phyloP scores from a whole-genome alignment of 2,113 vertebrate species.

The Tapirus terrestris region DNA sequence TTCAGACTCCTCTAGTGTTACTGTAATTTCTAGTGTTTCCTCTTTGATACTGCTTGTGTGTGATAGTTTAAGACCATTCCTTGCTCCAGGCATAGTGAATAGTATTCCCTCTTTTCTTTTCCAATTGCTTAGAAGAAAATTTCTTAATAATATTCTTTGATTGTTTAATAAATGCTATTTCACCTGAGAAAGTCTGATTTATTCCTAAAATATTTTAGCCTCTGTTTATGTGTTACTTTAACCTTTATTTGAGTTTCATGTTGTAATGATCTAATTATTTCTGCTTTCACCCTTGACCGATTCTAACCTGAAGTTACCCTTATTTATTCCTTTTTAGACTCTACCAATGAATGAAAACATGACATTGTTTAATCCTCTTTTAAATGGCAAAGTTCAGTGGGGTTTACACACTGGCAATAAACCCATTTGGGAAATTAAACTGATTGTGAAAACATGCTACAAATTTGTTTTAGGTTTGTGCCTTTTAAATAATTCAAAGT shows the following conservation, averaged over 20 bases:
- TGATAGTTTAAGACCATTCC: conserved; percentile 56
- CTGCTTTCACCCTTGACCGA: neutral
- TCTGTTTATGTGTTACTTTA: neutral
- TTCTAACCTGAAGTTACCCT: neutral
- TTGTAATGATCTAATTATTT: neutral
- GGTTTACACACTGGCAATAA: neutral
- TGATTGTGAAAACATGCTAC: neutral
- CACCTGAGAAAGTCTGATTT: neutral
- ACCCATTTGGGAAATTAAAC: neutral
- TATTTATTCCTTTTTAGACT: neutral
- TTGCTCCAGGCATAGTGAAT: conserved; percentile 48
- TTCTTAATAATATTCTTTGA: neutral
- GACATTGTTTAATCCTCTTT: neutral
- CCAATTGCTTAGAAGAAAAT: conserved; percentile 3
- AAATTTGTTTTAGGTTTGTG: neutral
- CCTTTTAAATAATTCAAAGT: conserved; percentile 14
- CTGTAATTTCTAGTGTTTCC: conserved; percentile 79
- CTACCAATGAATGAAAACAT: neutral
- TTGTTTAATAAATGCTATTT: neutral
- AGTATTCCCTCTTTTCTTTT: neutral
- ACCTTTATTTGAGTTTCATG: neutral
- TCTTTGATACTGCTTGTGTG: conserved; percentile 68
- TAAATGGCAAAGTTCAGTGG: neutral
- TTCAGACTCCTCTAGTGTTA: conserved; percentile 65
- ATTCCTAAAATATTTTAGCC: neutral